Percentiles rank a stretch among this genome's conserved stretches.
phyloP scores from a whole-genome alignment of 2,113 vertebrate species.

The Protobothrops mucrosquamatus region DNA sequence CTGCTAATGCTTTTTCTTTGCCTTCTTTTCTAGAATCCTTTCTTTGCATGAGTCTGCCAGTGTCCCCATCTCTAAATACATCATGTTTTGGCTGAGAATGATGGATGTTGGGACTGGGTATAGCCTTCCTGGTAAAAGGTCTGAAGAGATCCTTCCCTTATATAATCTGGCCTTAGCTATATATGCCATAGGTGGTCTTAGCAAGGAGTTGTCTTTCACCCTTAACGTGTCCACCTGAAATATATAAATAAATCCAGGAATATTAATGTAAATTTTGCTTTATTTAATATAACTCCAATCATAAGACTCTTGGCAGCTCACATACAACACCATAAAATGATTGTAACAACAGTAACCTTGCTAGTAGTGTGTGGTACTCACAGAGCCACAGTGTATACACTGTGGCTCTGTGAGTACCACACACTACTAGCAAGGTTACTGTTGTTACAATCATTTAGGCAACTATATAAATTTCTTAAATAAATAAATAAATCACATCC shows the following conservation, averaged over 20 bases:
- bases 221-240: not conserved
- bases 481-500: not conserved
- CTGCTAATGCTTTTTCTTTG: slow-evolving; percentile 60
- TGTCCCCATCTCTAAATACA: not conserved
- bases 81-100: not conserved
- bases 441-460: no score
- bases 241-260: not conserved
- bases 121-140: not conserved
- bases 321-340: not conserved
- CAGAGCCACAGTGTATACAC: not conserved
- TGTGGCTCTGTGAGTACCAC: no score
- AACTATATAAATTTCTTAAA: not conserved
- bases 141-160: not conserved
- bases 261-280: not conserved
- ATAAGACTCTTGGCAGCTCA: not conserved
- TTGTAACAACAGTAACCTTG: not conserved
- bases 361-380: not conserved
- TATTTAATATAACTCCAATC: not conserved
- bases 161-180: not conserved
- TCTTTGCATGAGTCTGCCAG: not conserved
- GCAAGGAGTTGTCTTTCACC: not conserved
- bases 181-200: not conserved
- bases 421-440: no score
- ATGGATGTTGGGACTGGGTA: not conserved
- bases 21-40: slow-evolving; percentile 50